Percentiles rank a stretch among this genome's conserved stretches.
These are phyloP conservation scores for Guaruba guarouba DNA, from an alignment of 2,113 vertebrate species.

Conservation along the genomic window DNA sequence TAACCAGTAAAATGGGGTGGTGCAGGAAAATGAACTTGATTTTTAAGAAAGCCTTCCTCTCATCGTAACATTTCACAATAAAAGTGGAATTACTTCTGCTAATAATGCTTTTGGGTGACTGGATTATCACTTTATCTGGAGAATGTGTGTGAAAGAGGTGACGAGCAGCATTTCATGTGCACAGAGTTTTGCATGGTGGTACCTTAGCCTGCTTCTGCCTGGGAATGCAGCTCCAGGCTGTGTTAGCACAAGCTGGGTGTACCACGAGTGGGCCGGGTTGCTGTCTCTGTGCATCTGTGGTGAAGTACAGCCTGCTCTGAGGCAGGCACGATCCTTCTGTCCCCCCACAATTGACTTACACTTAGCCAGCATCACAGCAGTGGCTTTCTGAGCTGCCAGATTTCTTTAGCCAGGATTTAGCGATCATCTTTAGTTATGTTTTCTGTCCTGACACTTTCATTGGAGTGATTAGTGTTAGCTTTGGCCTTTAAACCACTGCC, in stretches of 20 bases:
- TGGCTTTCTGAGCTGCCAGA: not conserved
- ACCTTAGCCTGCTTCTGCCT: fast-evolving
- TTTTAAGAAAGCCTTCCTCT: not conserved
- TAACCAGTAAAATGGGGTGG: not conserved
- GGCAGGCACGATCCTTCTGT: not conserved
- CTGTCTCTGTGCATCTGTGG: not conserved
- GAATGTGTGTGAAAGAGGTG: not conserved
- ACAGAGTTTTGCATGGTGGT: not conserved
- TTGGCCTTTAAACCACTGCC: not conserved
- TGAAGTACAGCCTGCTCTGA: not conserved
- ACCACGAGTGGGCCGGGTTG: fast-evolving
- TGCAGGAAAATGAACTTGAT: fast-evolving
- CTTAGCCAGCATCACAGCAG: no score
- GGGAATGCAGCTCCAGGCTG: not conserved
- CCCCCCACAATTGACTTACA: not conserved
- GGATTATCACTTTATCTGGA: not conserved
- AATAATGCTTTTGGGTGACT: not conserved
- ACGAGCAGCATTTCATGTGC: not conserved
- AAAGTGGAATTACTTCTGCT: not conserved
- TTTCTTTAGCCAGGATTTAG: not conserved
- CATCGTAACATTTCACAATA: not conserved
- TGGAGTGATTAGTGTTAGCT: not conserved
- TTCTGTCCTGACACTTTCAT: not conserved
- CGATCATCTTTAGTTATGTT: not conserved
- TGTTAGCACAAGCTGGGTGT: not conserved